These are phyloP conservation scores for Neotoma lepida DNA, from an alignment of 2,113 vertebrate species.

Conservation along the genomic window DNA sequence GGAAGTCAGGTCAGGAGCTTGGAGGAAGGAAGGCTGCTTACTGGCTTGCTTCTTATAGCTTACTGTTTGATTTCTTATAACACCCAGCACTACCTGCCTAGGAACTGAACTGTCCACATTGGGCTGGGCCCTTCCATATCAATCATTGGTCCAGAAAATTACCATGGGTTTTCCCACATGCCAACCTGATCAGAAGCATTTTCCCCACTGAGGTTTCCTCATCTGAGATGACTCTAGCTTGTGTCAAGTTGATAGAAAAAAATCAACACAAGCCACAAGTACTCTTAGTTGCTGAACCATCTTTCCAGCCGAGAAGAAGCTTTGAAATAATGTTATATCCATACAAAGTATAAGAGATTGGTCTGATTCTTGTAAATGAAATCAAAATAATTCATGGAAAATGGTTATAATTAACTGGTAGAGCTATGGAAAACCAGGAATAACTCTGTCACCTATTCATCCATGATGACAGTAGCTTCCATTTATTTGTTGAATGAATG, in stretches of 20 bases:
- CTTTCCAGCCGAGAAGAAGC: not conserved
- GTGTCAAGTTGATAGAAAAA: not conserved
- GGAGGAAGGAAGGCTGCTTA: not conserved
- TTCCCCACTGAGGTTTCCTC: not conserved
- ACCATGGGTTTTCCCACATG: not conserved
- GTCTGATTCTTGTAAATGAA: conserved; percentile 29
- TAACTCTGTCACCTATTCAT: not conserved
- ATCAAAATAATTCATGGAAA: conserved; percentile 14
- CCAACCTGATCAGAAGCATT: not conserved
- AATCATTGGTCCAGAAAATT: not conserved
- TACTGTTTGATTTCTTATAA: not conserved
- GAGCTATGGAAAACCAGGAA: not conserved
- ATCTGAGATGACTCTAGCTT: not conserved
- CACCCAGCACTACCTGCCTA: not conserved
- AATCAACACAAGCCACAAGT: not conserved
- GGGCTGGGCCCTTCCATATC: not conserved
- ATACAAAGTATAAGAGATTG: not conserved
- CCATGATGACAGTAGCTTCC: not conserved
- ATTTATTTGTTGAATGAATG: conserved; percentile 14
- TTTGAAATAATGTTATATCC: not conserved
- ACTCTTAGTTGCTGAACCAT: not conserved
- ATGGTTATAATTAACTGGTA: not conserved
- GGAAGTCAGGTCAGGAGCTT: not conserved
- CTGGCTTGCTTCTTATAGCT: not conserved
- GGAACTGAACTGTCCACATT: too few relatives aligned